Conservation (phyloP, 2,797 vertebrate species). For the Chelon auratus region DNA sequence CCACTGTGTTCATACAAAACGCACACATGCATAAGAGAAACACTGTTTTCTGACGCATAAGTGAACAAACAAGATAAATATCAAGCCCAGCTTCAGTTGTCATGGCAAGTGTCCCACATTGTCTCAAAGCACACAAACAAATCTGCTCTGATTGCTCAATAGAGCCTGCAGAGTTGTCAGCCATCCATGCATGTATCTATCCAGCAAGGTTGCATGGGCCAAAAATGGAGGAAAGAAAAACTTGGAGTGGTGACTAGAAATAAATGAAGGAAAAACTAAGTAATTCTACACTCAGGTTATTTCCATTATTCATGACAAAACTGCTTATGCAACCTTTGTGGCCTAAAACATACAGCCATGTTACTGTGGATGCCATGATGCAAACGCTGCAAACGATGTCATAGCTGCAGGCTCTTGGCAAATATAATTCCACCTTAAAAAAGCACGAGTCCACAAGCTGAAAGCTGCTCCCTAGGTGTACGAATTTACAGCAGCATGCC, state of each 20-base stretch:
- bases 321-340: conserved; percentile 31
- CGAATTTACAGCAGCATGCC: conserved; percentile 28
- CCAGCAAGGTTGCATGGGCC: conserved; percentile 35
- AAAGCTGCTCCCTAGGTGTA: conserved; percentile 36
- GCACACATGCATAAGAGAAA: conserved; percentile 45
- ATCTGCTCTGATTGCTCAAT: conserved; percentile 81
- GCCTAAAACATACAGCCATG: conserved; percentile 17
- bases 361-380: conserved; percentile 42
- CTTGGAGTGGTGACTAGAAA: conserved; percentile 14
- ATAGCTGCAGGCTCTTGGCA: conserved; percentile 65
- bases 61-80: conserved; percentile 84
- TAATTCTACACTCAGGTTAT: background rate
- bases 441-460: conserved; percentile 32
- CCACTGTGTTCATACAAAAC: conserved; percentile 39
- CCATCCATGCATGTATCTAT: conserved; percentile 59
- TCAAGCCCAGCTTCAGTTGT: conserved; percentile 77
- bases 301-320: conserved; percentile 44
- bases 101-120: conserved; percentile 79
- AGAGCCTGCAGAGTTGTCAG: conserved; percentile 71
- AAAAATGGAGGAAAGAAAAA: conserved; percentile 17
- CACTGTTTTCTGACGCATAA: conserved; percentile 72
- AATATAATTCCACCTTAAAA: conserved; percentile 49
- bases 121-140: conserved; percentile 79
- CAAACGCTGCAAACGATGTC: conserved; percentile 49
- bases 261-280: conserved; percentile 33